Conservation (phyloP, 2,888 invertebrate species). For the Hypsopygia costalis region DNA sequence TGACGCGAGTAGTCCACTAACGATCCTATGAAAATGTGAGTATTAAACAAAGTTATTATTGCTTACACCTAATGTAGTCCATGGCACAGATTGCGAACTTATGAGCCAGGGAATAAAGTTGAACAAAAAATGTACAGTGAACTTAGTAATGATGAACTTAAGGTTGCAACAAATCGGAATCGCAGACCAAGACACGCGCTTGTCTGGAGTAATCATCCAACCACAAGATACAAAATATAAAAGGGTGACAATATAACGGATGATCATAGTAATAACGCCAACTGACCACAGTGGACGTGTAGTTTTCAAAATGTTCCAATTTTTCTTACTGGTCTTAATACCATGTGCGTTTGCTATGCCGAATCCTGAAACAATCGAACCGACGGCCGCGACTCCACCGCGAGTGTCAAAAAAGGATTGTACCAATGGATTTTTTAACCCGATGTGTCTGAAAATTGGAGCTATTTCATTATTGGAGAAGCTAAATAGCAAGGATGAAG, state of each 20-base stretch:
- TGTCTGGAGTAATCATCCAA: slow-evolving; percentile 50
- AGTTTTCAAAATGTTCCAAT: slow-evolving; percentile 39
- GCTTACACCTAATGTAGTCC: slow-evolving; percentile 1
- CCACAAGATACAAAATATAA: slow-evolving; percentile 59
- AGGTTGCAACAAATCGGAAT: slow-evolving; percentile 19
- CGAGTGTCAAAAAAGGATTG: slow-evolving; percentile 44
- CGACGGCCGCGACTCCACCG: slow-evolving; percentile 29
- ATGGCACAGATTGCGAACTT: slow-evolving; percentile 22
- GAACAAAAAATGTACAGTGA: background rate
- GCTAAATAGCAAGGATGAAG: slow-evolving; percentile 44
- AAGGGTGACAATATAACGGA: slow-evolving; percentile 41
- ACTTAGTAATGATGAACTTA: slow-evolving; percentile 17
- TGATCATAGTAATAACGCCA: slow-evolving; percentile 36
- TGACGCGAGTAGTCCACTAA: slow-evolving; percentile 31
- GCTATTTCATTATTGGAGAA: slow-evolving; percentile 46
- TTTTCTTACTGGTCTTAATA: slow-evolving; percentile 26
- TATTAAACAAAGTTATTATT: slow-evolving; percentile 10
- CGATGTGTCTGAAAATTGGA: slow-evolving; percentile 49
- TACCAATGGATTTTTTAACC: slow-evolving; percentile 41
- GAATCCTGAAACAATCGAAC: slow-evolving; percentile 31
- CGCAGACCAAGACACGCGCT: slow-evolving; percentile 36
- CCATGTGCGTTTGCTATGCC: slow-evolving; percentile 39
- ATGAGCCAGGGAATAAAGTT: slow-evolving; percentile 13
- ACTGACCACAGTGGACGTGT: slow-evolving; percentile 35
- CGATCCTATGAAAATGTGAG: slow-evolving; percentile 40